A percentile compares a stretch with the other conserved stretches of the same genome.
phyloP scores from a whole-genome alignment of 2,888 invertebrate species.

The Volucella bombylans region DNA sequence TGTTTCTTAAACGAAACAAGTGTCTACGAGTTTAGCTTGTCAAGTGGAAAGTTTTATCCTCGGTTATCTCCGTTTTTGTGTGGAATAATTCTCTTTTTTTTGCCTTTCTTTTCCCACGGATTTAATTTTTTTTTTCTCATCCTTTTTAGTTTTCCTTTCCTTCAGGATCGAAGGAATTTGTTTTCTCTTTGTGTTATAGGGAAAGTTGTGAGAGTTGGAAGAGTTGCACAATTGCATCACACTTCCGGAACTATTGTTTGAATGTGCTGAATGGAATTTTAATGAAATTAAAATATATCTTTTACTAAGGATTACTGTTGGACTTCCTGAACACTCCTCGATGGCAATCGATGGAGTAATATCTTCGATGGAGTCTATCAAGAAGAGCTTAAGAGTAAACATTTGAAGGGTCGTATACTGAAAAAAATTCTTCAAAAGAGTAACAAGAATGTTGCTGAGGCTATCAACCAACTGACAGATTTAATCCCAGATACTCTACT shows the following conservation, averaged over 20 bases:
- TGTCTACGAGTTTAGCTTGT: constrained; percentile 70
- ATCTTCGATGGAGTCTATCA: too few relatives aligned
- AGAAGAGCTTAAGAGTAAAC: too few relatives aligned
- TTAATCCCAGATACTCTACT: too few relatives aligned
- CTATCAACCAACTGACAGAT: too few relatives aligned
- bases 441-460: too few relatives aligned
- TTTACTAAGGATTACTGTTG: too few relatives aligned
- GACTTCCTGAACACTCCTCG: too few relatives aligned
- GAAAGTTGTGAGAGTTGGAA: constrained; percentile 19
- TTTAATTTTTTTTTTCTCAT: constrained; percentile 3
- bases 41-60: constrained; percentile 69
- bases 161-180: constrained; percentile 12
- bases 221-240: constrained; percentile 12
- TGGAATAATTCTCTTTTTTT: constrained; percentile 18
- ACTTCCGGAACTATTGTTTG: constrained; percentile 12
- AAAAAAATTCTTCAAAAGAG: too few relatives aligned
- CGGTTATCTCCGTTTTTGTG: constrained; percentile 66
- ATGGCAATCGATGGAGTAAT: too few relatives aligned
- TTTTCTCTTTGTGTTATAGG: neutral
- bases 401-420: too few relatives aligned
- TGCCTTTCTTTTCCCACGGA: constrained; percentile 31
- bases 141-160: constrained; percentile 8
- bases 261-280: constrained; percentile 21
- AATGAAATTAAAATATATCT: neutral
- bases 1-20: constrained; percentile 68